Evolutionary conservation across 2,888 invertebrate species (phyloP), one percentile per base, ranked within the genome.

Genomic region (Eupithecia insigniata): DNA sequence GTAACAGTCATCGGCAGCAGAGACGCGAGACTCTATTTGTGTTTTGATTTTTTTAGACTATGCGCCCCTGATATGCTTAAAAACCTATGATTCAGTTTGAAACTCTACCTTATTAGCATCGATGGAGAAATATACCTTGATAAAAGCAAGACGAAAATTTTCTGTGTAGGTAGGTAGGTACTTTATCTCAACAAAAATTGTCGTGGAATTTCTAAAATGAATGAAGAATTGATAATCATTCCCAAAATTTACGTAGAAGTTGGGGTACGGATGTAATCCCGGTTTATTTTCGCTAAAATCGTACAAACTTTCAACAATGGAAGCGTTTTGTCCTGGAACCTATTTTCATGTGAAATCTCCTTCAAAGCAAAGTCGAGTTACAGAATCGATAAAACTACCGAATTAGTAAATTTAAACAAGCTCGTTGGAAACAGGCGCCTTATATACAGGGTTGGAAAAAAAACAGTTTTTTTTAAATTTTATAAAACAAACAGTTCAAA

Each of bases 221-320:
- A 2, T n/a, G n/a, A n/a, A 16, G 18, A 43, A n/a, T n/a, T 46
- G 7, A 46, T n/a, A n/a, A 46, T 2, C 46, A n/a, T 46, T n/a
- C n/a, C 36, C 1, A 46, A 46, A n/a, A n/a, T 46, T n/a, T 46
- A 8, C 7, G n/a, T 5, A 46, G 46, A n/a, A 46, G 8, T 46
- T 46, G 46, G 46, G n/a, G n/a, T 46, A n/a, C n/a, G 46, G 46
- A 46, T 46, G n/a, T 46, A 46, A 51, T 60, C 60, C 66, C 60
- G 60, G 39, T 61, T 70, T 71, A 66, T 64, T 72, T 60, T 60
- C 46, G 46, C 60, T 69, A 36, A 66, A 66, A 68, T 66, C 61
- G 55, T 46, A 66, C 65, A 60, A 72, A 68, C 60, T 65, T 68
- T 36, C 39, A 71, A 71, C 58, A 68, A 60, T 18, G 18, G 18